Evolutionary conservation across 2,113 vertebrate species (phyloP).

Genomic region (Turdus rufiventris): DNA sequence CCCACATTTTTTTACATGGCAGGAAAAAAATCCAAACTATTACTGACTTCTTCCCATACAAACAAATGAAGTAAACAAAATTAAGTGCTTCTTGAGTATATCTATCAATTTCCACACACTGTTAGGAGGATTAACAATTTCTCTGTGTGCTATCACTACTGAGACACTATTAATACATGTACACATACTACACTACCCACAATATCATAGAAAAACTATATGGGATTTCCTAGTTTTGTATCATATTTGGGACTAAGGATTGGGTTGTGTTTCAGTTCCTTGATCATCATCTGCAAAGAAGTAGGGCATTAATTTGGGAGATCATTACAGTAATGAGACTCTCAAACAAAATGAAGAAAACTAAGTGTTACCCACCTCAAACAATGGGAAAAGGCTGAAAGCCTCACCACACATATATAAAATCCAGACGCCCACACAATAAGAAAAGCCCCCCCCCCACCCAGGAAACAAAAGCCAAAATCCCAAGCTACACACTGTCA

Average conservation of each 20-base stretch:
- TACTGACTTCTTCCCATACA: background rate
- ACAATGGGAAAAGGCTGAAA: background rate
- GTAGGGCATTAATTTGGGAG: background rate
- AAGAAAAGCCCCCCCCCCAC: background rate
- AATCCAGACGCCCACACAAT: background rate
- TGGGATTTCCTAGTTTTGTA: background rate
- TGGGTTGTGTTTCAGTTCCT: background rate
- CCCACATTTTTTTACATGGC: background rate
- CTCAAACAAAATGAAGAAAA: background rate
- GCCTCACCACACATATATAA: background rate
- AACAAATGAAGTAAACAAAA: background rate
- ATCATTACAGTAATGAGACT: background rate
- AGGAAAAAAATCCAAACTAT: background rate
- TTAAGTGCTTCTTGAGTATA: background rate
- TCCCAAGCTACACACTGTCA: rapidly evolving
- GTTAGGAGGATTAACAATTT: background rate
- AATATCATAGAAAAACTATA: background rate
- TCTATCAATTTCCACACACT: background rate
- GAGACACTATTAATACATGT: background rate
- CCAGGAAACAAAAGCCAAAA: background rate
- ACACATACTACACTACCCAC: background rate
- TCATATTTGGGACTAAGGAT: background rate
- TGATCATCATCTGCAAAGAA: background rate
- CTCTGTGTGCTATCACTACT: background rate
- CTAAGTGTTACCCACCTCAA: background rate